Conservation (phyloP, 2,113 vertebrate species). For the Rhineura floridana region DNA sequence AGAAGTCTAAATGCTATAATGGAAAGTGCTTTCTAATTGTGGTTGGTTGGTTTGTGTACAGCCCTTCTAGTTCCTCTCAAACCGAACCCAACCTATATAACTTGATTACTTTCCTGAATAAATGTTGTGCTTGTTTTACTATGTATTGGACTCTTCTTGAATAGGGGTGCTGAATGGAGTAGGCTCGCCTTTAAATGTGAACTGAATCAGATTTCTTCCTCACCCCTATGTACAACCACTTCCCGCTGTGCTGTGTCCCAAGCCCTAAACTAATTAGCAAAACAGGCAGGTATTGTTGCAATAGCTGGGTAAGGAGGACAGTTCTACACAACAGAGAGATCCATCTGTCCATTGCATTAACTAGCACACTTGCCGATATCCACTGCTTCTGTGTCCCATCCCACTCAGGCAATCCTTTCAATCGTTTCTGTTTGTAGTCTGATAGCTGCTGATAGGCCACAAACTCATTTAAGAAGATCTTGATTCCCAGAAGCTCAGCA, state of each 20-base stretch:
- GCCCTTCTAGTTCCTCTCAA: not conserved
- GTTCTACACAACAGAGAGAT: not conserved
- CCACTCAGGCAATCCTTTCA: conserved; percentile 77
- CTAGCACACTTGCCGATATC: conserved; percentile 85
- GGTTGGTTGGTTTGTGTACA: not conserved
- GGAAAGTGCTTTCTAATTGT: not conserved
- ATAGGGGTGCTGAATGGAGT: not conserved
- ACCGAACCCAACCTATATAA: not conserved
- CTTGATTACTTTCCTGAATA: conserved; percentile 1
- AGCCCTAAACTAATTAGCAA: no score
- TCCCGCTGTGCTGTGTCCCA: not conserved
- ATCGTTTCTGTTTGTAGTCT: conserved; percentile 78
- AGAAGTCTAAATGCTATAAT: not conserved
- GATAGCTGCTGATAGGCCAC: conserved; percentile 89
- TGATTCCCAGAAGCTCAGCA: conserved; percentile 90
- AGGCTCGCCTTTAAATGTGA: no score
- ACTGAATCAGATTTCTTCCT: no score
- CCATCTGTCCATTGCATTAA: not conserved
- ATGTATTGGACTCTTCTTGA: not conserved
- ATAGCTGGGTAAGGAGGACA: not conserved
- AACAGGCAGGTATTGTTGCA: not conserved
- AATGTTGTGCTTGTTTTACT: conserved; percentile 12
- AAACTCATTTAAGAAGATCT: conserved; percentile 95
- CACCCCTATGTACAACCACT: no score
- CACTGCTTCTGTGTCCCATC: conserved; percentile 73